These are phyloP conservation scores for Tangara arthus DNA, from an alignment of 2,797 vertebrate genomes.

Conservation along the genomic window DNA sequence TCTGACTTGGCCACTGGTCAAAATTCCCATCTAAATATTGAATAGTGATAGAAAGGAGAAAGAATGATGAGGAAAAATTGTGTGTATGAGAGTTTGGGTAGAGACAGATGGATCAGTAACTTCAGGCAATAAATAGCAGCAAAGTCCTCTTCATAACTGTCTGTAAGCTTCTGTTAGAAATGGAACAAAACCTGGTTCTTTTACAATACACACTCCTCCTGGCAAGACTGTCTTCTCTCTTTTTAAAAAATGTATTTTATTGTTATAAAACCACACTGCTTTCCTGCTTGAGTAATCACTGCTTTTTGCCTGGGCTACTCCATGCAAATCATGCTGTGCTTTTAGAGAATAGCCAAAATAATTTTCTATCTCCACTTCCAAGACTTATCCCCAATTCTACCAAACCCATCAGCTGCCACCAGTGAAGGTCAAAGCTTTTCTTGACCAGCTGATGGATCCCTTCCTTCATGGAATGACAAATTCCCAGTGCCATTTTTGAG, in stretches of 20 bases:
- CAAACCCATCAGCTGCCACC: neutral
- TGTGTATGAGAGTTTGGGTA: neutral
- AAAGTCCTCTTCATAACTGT: neutral
- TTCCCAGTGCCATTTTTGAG: neutral
- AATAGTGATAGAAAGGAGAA: neutral
- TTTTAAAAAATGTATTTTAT: neutral
- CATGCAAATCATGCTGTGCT: neutral
- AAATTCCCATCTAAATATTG: neutral
- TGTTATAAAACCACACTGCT: neutral
- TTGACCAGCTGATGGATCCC: neutral
- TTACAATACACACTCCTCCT: neutral
- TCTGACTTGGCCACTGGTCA: conserved; percentile 4
- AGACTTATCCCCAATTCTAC: neutral
- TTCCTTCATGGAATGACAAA: neutral
- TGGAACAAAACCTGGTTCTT: neutral
- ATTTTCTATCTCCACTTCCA: neutral
- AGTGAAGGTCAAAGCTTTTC: neutral
- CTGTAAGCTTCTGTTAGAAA: neutral
- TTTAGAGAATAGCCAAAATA: neutral
- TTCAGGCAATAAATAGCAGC: conserved; percentile 46
- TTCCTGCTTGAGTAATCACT: neutral
- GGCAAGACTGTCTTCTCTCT: neutral
- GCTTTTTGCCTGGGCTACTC: neutral
- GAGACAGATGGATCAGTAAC: conserved; percentile 39
- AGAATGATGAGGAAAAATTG: neutral